These are phyloP conservation scores for Todus mexicanus DNA, from an alignment of 2,797 vertebrate species.

Conservation along the genomic window DNA sequence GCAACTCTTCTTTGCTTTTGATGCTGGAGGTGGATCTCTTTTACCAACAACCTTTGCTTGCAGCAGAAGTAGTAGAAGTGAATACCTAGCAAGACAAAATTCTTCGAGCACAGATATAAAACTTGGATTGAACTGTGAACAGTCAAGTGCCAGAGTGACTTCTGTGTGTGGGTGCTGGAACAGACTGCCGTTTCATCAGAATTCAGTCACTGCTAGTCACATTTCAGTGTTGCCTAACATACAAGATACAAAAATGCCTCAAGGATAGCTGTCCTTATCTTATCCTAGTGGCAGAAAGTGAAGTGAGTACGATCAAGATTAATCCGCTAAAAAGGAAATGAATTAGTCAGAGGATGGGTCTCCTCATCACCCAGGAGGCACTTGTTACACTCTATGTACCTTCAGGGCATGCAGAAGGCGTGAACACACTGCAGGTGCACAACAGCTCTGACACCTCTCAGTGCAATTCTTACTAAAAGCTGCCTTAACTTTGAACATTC, in stretches of 20 bases:
- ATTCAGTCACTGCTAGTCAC: not conserved
- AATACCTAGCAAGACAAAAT: not conserved
- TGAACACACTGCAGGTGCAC: rapidly evolving
- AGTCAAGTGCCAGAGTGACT: not conserved
- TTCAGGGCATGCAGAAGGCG: not conserved
- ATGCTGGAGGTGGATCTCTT: not conserved
- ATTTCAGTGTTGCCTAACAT: not conserved
- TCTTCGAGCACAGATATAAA: not conserved
- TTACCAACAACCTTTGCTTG: not conserved
- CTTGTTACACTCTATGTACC: not conserved
- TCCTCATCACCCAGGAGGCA: not conserved
- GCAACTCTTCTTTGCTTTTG: not conserved
- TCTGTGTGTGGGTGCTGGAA: not conserved
- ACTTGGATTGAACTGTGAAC: not conserved
- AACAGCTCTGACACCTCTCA: not conserved
- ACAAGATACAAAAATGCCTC: not conserved
- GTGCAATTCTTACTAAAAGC: not conserved
- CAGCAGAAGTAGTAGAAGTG: not conserved
- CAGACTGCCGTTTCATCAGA: not conserved
- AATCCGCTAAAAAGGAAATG: not conserved
- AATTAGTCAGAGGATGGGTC: not conserved
- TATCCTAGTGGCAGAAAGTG: not conserved
- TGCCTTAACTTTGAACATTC: not conserved
- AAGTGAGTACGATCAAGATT: not conserved
- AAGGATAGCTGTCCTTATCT: not conserved